Evolutionary conservation across 2,797 vertebrate species (phyloP).

Genomic region (Rhynchonycteris naso): DNA sequence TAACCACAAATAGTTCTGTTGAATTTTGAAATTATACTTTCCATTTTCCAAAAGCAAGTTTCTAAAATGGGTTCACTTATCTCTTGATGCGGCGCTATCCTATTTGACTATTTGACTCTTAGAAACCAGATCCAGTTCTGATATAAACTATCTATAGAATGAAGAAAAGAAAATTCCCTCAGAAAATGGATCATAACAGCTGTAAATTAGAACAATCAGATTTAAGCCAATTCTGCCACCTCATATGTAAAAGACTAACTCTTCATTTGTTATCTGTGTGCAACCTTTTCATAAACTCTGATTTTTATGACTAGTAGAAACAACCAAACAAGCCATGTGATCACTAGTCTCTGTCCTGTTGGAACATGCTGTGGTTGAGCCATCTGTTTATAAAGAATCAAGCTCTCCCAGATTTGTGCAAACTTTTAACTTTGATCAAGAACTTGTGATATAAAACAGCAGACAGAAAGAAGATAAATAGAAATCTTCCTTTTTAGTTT

Average conservation of each 20-base stretch:
- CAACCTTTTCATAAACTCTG: slow-evolving; percentile 59
- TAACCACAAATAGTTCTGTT: slow-evolving; percentile 25
- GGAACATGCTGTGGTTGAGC: slow-evolving; percentile 66
- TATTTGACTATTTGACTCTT: slow-evolving; percentile 46
- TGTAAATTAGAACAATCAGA: slow-evolving; percentile 66
- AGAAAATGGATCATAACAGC: slow-evolving; percentile 51
- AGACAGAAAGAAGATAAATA: slow-evolving; percentile 64
- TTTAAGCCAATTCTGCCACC: slow-evolving; percentile 55
- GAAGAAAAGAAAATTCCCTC: slow-evolving; percentile 29
- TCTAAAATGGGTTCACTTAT: slow-evolving; percentile 37
- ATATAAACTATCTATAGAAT: slow-evolving; percentile 46
- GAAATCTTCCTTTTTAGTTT: slow-evolving; percentile 64
- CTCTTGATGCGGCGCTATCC: slow-evolving; percentile 9
- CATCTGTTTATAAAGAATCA: slow-evolving; percentile 58
- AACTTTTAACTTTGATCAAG: slow-evolving; percentile 61
- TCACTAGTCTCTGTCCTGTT: slow-evolving; percentile 60
- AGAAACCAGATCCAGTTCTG: slow-evolving; percentile 48
- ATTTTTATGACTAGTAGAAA: slow-evolving; percentile 5
- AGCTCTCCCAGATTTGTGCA: slow-evolving; percentile 62
- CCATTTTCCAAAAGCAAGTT: slow-evolving; percentile 54
- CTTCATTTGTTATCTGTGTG: slow-evolving; percentile 65
- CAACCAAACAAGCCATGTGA: slow-evolving; percentile 65
- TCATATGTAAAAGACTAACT: slow-evolving; percentile 61
- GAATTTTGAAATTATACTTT: slow-evolving; percentile 45
- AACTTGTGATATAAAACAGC: slow-evolving; percentile 61